Evolutionary conservation across 2,888 invertebrate genomes (phyloP).

Genomic region (Orthosia gothica): DNA sequence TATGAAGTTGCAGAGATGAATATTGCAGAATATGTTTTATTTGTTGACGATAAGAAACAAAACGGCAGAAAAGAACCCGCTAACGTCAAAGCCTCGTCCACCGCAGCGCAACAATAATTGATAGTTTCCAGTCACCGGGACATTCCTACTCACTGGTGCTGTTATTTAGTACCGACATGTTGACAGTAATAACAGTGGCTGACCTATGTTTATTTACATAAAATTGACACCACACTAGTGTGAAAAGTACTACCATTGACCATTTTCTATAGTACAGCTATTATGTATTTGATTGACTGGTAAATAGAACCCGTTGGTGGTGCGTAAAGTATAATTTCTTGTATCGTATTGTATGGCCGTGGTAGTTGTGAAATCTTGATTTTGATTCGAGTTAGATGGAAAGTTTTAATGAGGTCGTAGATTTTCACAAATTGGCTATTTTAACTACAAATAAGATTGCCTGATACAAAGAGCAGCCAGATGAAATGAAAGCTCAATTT

Average conservation of each 20-base stretch:
- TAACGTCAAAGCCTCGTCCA: slow-evolving; percentile 68
- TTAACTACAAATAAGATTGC: neutral
- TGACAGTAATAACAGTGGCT: slow-evolving; percentile 71
- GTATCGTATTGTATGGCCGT: neutral
- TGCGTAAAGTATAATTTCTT: slow-evolving; percentile 13
- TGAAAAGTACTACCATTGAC: slow-evolving; percentile 51
- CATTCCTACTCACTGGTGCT: slow-evolving; percentile 66
- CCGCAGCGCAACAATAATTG: slow-evolving; percentile 80
- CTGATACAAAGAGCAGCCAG: no score
- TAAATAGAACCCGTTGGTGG: slow-evolving; percentile 31
- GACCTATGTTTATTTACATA: slow-evolving; percentile 66
- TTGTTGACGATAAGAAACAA: neutral
- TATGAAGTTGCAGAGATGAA: no score
- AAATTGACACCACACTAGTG: slow-evolving; percentile 63
- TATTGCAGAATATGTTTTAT: no score
- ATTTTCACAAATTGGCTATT: neutral
- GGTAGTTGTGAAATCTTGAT: slow-evolving; percentile 7
- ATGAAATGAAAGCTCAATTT: neutral
- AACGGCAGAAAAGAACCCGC: slow-evolving; percentile 46
- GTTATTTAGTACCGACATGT: slow-evolving; percentile 72
- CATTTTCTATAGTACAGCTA: slow-evolving; percentile 36
- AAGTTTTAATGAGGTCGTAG: slow-evolving; percentile 1
- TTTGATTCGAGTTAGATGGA: slow-evolving; percentile 3
- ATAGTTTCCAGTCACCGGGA: slow-evolving; percentile 75
- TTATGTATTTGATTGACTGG: slow-evolving; percentile 44